Evolutionary conservation across 2,888 invertebrate species (phyloP).

Genomic region (Digitonthophagus gazella): DNA sequence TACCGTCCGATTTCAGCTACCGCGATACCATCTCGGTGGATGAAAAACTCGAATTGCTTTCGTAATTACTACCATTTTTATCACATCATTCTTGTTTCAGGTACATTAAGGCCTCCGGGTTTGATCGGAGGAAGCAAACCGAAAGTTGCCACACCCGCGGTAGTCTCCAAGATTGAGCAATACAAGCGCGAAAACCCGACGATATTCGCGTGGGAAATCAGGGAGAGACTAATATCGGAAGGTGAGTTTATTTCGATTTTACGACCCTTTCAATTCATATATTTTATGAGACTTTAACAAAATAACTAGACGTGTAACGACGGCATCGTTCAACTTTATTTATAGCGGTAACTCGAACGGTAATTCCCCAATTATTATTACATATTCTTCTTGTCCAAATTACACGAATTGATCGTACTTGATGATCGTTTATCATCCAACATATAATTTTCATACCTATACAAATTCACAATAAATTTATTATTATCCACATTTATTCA

Average conservation of each 20-base stretch:
- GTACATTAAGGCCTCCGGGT: constrained; percentile 84
- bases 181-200: constrained; percentile 98
- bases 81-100: constrained; percentile 55
- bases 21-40: background rate
- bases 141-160: constrained; percentile 95
- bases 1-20: background rate
- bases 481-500: too few species aligned
- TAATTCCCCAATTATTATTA: constrained; percentile 24
- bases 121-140: constrained; percentile 95
- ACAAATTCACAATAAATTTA: too few species aligned
- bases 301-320: constrained; percentile 2
- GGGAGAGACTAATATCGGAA: constrained; percentile 94
- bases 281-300: constrained; percentile 2
- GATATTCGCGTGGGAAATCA: constrained; percentile 98
- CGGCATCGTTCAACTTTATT: constrained; percentile 13
- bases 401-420: constrained; percentile 21
- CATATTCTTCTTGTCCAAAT: constrained; percentile 19
- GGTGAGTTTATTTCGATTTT: constrained; percentile 60
- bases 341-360: constrained; percentile 8
- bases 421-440: background rate
- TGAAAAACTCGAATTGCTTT: background rate
- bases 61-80: background rate
- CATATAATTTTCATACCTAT: constrained; percentile 17
- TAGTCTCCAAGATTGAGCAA: constrained; percentile 96
- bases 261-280: background rate